Base-by-base conservation (phyloP, 2,797 vertebrate species). In the Sebastes dallii region DNA sequence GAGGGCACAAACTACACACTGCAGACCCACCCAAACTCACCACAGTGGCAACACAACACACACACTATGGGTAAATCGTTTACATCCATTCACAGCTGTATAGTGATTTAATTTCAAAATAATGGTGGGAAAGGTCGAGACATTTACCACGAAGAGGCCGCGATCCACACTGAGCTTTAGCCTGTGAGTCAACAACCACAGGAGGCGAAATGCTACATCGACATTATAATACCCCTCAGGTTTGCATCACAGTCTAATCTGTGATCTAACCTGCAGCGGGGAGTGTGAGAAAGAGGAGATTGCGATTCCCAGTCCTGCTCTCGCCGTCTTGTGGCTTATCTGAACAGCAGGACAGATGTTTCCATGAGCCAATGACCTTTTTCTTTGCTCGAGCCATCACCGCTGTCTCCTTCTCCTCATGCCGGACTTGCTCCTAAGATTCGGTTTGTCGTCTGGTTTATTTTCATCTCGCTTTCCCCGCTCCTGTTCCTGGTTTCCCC, bases 131-230 rank as follows among this genome's bases (percentile, higher is more conserved):
- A 82, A 83, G 13, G 58, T 70, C 2, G 1, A 59, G 54, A 62
- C 61, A 16, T 79, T 78, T 76, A n/a, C 60, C 61, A 30, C 13
- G 4, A 69, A 62, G 9, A 72, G 54, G 62, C 72, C 64, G 22
- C 78, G 76, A 68, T 73, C 72, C 67, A 54, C 67, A 64, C 32
- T 46, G 66, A 82, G 82, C 67, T 80, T 74, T 9, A 83, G 13
- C 24, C 39, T 69, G 32, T 90, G 83, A 91, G 81, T 88, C 85
- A 86, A 82, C 76, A 77, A 81, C 85, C 75, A 79, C 88, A 87
- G 76, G 80, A 72, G 76, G 60, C 18, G 3, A 80, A 81, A 80
- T 30, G 54, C 42, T 71, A 52, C 69, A 70, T 54, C 1, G 32
- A 30, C 59, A n/a, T 67, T 74, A 27, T 74, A 71, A 83, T 59